These are phyloP conservation scores for Drosophila ustulata DNA, from an alignment of 2,888 invertebrate genomes.

Conservation along the genomic window DNA sequence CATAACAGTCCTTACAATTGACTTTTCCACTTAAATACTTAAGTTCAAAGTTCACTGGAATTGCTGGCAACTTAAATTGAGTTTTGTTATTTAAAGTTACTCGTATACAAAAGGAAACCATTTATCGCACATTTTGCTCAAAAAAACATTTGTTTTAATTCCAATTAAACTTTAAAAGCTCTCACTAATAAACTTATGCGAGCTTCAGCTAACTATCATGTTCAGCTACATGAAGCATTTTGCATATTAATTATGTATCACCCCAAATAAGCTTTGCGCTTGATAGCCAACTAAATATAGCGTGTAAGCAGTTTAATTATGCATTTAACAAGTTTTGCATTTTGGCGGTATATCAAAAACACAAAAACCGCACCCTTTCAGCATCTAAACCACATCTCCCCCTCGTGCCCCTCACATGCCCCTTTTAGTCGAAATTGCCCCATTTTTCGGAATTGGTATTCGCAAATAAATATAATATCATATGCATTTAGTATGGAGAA, in stretches of 20 bases:
- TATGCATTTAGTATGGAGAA: conserved; percentile 13
- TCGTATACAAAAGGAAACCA: background rate
- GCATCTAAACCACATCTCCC: background rate
- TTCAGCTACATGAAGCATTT: background rate
- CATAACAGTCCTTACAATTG: conserved; percentile 1
- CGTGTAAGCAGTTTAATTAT: conserved; percentile 1
- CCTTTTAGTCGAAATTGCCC: background rate
- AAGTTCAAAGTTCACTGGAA: conserved; percentile 7
- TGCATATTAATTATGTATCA: conserved; percentile 7
- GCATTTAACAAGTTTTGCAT: background rate
- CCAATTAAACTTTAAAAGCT: background rate
- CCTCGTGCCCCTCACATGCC: background rate
- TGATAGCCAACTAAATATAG: background rate
- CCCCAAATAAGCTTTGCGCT: background rate
- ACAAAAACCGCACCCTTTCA: conserved; percentile 31
- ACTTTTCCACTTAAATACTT: background rate
- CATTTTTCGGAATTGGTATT: conserved; percentile 9
- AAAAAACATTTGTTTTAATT: conserved; percentile 3
- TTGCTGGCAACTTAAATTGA: background rate
- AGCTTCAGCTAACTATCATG: background rate
- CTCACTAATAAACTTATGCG: conserved; percentile 1
- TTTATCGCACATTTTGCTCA: background rate
- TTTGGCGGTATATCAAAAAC: conserved; percentile 24
- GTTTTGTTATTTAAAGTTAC: background rate
- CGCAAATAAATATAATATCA: conserved; percentile 16